Base-by-base conservation (phyloP, 2,888 invertebrate genomes). In the Diaphora mendica region DNA sequence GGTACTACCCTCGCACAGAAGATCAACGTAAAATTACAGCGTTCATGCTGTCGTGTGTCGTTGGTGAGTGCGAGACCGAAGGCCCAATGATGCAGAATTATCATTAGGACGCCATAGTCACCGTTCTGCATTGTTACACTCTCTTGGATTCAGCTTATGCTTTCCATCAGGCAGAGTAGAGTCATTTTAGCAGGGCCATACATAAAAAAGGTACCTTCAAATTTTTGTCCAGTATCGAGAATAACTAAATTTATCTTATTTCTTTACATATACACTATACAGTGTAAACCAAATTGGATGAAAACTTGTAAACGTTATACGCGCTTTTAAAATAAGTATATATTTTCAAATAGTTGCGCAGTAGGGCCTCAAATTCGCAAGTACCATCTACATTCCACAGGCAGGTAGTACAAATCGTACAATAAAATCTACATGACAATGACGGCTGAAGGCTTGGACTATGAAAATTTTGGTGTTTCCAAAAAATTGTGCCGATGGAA, bases 401-500 rank as follows among this genome's bases (percentile, higher is more conserved):
- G 70, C 39, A 64, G 68, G 64, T 62, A 74, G 64, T 71, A 77
- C 73, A 64, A 74, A 77, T 78, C 80, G 79, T 80, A 78, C 82
- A 84, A 87, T 83, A 80, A 83, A 82, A 95, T 95, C 91, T 92
- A 88, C 94, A 95, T 95, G 84, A 95, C 93, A 95, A 95, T 91
- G 89, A 75, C 87, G 78, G 77, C 75, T 62, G 87, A 92, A 91
- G 91, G 91, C 88, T 88, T 87, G 88, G 85, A 87, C 92, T 92
- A 92, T 91, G 93, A 94, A 95, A 93, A 92, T 93, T 94, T 95
- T 92, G 93, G 93, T 91, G 93, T 92, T 95, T 93, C 94, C 94
- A 86, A 95, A 95, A 93, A 95, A 94, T 86, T 91, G 91, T 92
- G 91, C 86, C 91, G 91, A 91, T 92, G 91, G 90, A 92, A 92